Base-by-base conservation (phyloP, 2,888 invertebrate genomes). In the Lycophotia porphyrea region DNA sequence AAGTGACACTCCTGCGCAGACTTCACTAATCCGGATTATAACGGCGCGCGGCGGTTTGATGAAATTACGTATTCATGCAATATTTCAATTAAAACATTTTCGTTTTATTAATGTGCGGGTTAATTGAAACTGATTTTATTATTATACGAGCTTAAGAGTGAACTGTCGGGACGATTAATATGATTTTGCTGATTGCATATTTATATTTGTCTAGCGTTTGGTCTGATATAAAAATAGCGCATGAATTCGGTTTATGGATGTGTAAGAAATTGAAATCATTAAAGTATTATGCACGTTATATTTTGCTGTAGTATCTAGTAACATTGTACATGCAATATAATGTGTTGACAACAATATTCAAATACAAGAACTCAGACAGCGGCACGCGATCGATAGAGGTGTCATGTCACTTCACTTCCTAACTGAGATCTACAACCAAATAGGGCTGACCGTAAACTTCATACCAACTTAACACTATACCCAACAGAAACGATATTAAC, bases 361-460 rank as follows among this genome's bases (percentile, higher is more conserved):
- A 87, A 90, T 87, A 85, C 81, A 85, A 65, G 68, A 75, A 82
- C 87, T 87, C 85, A 88, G 90, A 92, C 88, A 90, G 87, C 90
- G 84, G 89, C 93, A 91, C 92, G 91, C 90, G 90, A 91, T 91
- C 89, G 89, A 90, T 88, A 89, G 90, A 92, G 90, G 92, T 93
- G 91, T 93, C 93, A 91, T 92, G 92, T 91, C 89, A 87, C 88
- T 91, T 91, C 89, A 88, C 88, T 89, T 89, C 91, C 91, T 89
- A 90, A 91, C 90, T 88, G 84, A 91, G 89, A 90, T 92, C 91
- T 90, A 87, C 88, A 60, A 68, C 92, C 92, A 92, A 93, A 93
- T 93, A 93, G 89, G 92, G 91, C 89, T 90, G 88, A 85, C 87
- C 88, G 88, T 88, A 87, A 81, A 80, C 78, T 74, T 75, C 79